Percentiles rank a stretch among this genome's conserved stretches.
phyloP scores from a whole-genome alignment of 2,797 vertebrate genomes.

The Hoplostethus mediterraneus region DNA sequence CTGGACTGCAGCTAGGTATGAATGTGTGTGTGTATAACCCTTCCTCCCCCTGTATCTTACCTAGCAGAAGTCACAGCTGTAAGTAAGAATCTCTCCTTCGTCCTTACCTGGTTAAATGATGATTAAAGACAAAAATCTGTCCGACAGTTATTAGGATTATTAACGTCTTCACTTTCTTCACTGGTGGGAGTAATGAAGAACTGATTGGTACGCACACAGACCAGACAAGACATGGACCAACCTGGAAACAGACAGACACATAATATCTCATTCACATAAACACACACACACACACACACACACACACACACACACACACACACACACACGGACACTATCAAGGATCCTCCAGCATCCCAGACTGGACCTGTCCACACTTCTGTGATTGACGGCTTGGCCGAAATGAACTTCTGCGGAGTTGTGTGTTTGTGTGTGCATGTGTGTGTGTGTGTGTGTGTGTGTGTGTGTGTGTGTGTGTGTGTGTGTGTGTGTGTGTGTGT shows the following conservation, averaged over 20 bases:
- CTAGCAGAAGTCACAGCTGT: conserved; percentile 2
- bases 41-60: conserved; percentile 14
- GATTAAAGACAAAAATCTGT: conserved; percentile 17
- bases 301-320: conserved; percentile 27
- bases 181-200: conserved; percentile 41
- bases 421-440: no score
- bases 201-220: conserved; percentile 50
- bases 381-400: conserved; percentile 69
- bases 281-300: conserved; percentile 12
- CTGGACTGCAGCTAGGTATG: not conserved
- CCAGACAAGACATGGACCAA: conserved; percentile 62
- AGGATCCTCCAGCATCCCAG: conserved; percentile 51
- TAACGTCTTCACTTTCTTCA: conserved; percentile 16
- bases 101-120: conserved; percentile 23
- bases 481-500: no score
- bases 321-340: conserved; percentile 15
- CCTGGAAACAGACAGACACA: conserved; percentile 30
- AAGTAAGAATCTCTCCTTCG: conserved; percentile 14
- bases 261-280: conserved; percentile 57
- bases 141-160: conserved; percentile 24
- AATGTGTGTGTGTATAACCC: not conserved
- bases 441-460: not conserved
- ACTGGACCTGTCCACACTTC: conserved; percentile 57
- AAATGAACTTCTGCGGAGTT: conserved; percentile 64
- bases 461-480: no score